Base-by-base conservation (phyloP, 1,140 invertebrate genomes). In the Streblospio benedicti region DNA sequence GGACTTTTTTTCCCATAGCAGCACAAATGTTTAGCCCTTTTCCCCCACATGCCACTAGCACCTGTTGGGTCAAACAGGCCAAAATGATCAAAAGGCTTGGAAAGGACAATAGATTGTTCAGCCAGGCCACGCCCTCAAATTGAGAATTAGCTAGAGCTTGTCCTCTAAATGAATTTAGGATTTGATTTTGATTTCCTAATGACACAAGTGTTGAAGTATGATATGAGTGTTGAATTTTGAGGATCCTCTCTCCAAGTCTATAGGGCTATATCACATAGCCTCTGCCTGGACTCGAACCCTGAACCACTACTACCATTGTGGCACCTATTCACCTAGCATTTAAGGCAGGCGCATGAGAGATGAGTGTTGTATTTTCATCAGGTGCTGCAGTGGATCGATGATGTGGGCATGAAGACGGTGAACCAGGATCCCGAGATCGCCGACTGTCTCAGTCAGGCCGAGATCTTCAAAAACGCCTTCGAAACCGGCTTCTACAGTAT, bases 391-490 rank as follows among this genome's bases (percentile, higher is more conserved):
- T 52, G 50, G 50, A 25, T 52, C 18, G 9, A 6, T 5, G 31
- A 14, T 52, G 30, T 52, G 4, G 50, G 50, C 27, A 12, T 52
- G 9, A 25, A 25, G 33, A n/a, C 50, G 20, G 50, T 30, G 23
- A 25, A 52, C 6, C 23, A 52, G 30, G 23, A 25, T 20, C 23
- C 50, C 20, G 50, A 52, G 50, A 52, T 52, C n/a, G 50, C 23
- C 28, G 50, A 52, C 50, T 30, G 50, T n/a, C 50, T 52, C 50
- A 52, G 25, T 28, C 28, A 52, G 33, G 50, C 50, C 9, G 25
- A 52, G 18, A 52, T 52, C 5, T 3, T 52, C 23, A 52, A 52
- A 52, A 52, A 20, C n/a, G 12, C 28, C 6, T 52, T 28, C 18
- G 50, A 52, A 52, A 52, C 50, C 16, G 50, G 50, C 33, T 52